These are phyloP conservation scores for Copidosoma floridanum DNA, from an alignment of 1,140 invertebrate species.

Conservation along the genomic window DNA sequence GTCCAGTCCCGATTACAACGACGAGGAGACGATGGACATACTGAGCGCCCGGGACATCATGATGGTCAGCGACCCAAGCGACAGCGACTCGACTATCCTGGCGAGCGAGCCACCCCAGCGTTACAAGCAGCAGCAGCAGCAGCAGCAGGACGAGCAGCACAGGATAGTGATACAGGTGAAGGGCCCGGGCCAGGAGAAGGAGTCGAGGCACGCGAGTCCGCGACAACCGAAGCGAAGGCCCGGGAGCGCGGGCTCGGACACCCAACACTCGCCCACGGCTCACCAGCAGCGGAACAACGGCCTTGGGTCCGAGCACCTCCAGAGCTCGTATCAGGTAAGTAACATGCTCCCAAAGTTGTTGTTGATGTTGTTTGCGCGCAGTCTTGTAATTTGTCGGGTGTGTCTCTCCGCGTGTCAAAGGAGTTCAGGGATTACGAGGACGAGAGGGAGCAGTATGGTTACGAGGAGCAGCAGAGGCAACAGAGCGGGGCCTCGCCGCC, in stretches of 20 bases:
- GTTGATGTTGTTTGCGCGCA: neutral
- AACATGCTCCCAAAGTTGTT: neutral
- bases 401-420: too few relatives aligned
- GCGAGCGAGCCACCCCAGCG: constrained; percentile 74
- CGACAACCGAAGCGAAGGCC: constrained; percentile 39
- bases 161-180: constrained; percentile 83
- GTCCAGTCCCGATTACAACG: constrained; percentile 83
- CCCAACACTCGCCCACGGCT: constrained; percentile 28
- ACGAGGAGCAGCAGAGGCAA: constrained; percentile 40
- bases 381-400: too few relatives aligned
- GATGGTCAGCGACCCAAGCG: constrained; percentile 83
- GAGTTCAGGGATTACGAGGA: constrained; percentile 51
- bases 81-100: constrained; percentile 77
- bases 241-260: constrained; percentile 32
- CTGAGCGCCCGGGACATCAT: constrained; percentile 70
- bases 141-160: constrained; percentile 63
- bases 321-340: constrained; percentile 51
- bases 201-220: constrained; percentile 40
- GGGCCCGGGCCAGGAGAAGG: constrained; percentile 68
- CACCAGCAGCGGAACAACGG: constrained; percentile 36
- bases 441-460: constrained; percentile 38
- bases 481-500: constrained; percentile 60
- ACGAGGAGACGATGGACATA: constrained; percentile 67
- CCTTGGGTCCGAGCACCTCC: constrained; percentile 42
- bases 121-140: constrained; percentile 47